Conservation (phyloP, 2,888 invertebrate genomes). For the Drosophila anceps region DNA sequence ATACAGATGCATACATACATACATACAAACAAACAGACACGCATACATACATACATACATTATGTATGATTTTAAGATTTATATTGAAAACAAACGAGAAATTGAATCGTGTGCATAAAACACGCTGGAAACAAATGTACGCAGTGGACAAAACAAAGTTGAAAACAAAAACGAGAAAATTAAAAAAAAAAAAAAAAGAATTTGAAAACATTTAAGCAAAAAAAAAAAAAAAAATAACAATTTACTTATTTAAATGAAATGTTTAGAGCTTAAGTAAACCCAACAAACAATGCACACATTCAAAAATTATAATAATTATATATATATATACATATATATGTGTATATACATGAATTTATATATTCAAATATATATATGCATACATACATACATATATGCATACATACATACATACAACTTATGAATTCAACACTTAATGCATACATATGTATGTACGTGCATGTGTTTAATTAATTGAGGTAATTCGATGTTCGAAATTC, state of each 20-base stretch:
- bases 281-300: constrained; percentile 57
- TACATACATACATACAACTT: constrained; percentile 9
- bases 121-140: constrained; percentile 22
- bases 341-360: constrained; percentile 40
- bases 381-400: background rate
- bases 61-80: constrained; percentile 28
- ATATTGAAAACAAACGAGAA: constrained; percentile 15
- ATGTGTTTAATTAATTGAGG: constrained; percentile 28
- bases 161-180: background rate
- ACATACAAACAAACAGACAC: constrained; percentile 8
- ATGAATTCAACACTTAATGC: constrained; percentile 13
- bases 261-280: constrained; percentile 61
- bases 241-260: constrained; percentile 58
- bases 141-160: constrained; percentile 35
- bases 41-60: constrained; percentile 12
- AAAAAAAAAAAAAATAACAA: constrained; percentile 29
- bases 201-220: constrained; percentile 17
- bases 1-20: constrained; percentile 32
- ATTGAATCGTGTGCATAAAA: constrained; percentile 4
- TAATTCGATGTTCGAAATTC: constrained; percentile 29
- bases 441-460: constrained; percentile 5
- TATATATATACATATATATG: constrained; percentile 23
- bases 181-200: background rate
- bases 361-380: constrained; percentile 22
- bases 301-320: constrained; percentile 42